Evolutionary conservation across 2,113 vertebrate genomes (phyloP).

Genomic region (Meleagris gallopavo): DNA sequence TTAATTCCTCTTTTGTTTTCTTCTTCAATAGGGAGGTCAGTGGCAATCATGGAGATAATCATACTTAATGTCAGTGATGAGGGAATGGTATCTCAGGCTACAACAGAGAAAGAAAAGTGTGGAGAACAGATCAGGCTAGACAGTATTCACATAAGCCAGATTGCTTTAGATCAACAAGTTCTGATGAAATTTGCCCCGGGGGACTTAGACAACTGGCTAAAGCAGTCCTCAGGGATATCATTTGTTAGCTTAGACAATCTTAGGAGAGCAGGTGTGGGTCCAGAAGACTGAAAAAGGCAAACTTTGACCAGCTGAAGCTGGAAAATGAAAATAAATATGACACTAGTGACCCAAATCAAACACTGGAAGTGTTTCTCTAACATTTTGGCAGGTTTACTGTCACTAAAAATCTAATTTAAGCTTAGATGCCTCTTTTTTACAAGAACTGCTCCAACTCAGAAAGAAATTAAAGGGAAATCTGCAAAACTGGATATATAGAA

Average conservation of each 20-base stretch:
- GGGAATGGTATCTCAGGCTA: not conserved
- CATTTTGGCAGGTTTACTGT: not conserved
- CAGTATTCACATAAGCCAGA: not conserved
- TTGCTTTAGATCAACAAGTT: slow-evolving; percentile 31
- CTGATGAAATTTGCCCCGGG: not conserved
- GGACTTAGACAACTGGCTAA: not conserved
- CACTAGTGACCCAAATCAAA: not conserved
- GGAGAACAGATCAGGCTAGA: not conserved
- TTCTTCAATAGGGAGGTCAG: not conserved
- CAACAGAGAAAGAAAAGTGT: not conserved
- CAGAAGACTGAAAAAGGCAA: slow-evolving; percentile 13
- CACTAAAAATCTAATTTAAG: not conserved
- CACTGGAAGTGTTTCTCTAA: not conserved
- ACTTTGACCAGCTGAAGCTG: not conserved
- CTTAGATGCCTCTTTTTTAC: not conserved
- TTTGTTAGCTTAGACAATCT: not conserved
- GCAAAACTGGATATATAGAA: not conserved
- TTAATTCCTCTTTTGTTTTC: not conserved
- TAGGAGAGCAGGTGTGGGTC: not conserved
- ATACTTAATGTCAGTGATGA: not conserved
- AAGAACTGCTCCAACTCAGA: not conserved
- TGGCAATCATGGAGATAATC: not conserved
- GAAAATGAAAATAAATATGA: not conserved
- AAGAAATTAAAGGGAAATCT: not conserved
- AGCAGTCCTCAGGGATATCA: not conserved